These are phyloP conservation scores for Neolamprologus hecqui DNA, from an alignment of 2,113 vertebrate species.

Conservation along the genomic window DNA sequence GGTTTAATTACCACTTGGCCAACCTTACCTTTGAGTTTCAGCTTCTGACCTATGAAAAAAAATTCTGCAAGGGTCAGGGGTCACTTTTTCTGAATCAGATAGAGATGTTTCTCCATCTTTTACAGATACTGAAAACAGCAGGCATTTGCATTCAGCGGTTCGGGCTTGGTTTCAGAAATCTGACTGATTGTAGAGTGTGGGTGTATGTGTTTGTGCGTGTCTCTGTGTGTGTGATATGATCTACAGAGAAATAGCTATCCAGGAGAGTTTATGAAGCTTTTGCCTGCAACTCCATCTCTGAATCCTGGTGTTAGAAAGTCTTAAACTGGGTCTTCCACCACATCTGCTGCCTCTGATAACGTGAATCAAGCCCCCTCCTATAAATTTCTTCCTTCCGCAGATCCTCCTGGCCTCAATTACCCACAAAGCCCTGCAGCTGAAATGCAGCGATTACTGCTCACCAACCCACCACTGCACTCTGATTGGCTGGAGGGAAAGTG, in stretches of 20 bases:
- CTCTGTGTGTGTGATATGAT: conserved; percentile 5
- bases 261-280: conserved; percentile 9
- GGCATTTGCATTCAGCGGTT: conserved; percentile 1
- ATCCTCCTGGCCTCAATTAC: conserved; percentile 40
- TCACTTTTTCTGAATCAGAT: background rate
- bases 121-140: background rate
- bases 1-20: background rate
- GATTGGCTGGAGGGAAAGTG: background rate
- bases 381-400: background rate
- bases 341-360: conserved; percentile 53
- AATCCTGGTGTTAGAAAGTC: conserved; percentile 10
- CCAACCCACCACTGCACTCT: background rate
- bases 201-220: background rate
- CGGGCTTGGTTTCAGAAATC: background rate
- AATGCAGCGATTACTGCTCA: conserved; percentile 19
- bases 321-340: conserved; percentile 12
- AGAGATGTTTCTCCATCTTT: background rate
- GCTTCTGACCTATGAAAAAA: background rate
- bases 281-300: background rate
- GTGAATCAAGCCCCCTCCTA: conserved; percentile 10
- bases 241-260: background rate
- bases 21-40: background rate
- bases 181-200: background rate
- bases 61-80: background rate
- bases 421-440: conserved; percentile 45